Conservation (phyloP, 2,113 vertebrate genomes). For the human (Homo sapiens) region GRCh38 chr16:48162501-48163000, state of each 20-base stretch:
- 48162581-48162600: background rate
- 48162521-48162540: background rate
- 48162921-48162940: background rate
- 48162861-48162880: fast-evolving
- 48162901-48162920: background rate
- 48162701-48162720: background rate
- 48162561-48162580: background rate
- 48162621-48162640: background rate
- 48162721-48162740: background rate
- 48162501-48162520: background rate
- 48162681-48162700: background rate
- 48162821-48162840: background rate
- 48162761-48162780: background rate
- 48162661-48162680: background rate
- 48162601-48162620: background rate
- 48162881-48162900: background rate
- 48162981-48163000: background rate
- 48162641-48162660: background rate
- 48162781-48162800: too few species aligned
- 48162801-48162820: background rate
- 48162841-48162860: background rate
- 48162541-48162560: background rate
- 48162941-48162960: too few species aligned
- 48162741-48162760: background rate
- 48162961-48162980: background rate